Percentiles rank a stretch among this genome's conserved stretches.
phyloP scores from a whole-genome alignment of 2,797 vertebrate species.

The Scolopax bukidnonensis region DNA sequence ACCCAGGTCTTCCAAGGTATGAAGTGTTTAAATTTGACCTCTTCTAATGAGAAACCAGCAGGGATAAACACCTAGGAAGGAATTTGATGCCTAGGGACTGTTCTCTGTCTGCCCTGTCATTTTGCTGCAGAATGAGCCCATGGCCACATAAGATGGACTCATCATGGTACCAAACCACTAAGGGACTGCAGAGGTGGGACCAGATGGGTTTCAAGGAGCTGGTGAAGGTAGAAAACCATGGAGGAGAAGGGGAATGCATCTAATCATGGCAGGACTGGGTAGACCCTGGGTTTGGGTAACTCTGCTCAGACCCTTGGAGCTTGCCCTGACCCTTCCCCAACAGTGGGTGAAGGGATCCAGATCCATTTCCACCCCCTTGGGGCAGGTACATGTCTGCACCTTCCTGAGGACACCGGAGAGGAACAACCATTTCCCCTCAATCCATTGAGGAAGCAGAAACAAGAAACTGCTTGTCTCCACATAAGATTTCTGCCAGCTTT shows the following conservation, averaged over 20 bases:
- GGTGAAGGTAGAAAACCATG: background rate
- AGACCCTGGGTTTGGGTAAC: background rate
- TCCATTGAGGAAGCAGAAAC: background rate
- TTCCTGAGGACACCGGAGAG: background rate
- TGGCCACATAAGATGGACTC: accelerated
- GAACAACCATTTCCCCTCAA: background rate
- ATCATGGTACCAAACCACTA: too few species aligned
- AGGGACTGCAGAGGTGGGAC: accelerated
- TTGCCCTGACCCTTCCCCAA: background rate
- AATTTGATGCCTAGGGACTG: background rate
- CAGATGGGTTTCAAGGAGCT: accelerated
- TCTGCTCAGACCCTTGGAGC: background rate
- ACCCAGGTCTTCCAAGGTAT: background rate
- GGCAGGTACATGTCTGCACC: background rate
- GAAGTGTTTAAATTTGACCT: background rate
- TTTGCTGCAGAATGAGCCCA: background rate
- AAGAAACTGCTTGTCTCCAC: background rate
- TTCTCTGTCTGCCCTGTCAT: background rate
- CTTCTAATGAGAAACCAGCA: background rate
- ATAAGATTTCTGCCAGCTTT: background rate
- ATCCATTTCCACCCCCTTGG: background rate
- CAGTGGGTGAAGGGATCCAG: background rate
- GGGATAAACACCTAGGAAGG: background rate
- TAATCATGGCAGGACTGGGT: background rate
- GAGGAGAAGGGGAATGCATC: background rate